Evolutionary conservation across 2,797 vertebrate species (phyloP), one percentile per base, ranked within the genome.

Genomic region (Eulemur rubriventer): DNA sequence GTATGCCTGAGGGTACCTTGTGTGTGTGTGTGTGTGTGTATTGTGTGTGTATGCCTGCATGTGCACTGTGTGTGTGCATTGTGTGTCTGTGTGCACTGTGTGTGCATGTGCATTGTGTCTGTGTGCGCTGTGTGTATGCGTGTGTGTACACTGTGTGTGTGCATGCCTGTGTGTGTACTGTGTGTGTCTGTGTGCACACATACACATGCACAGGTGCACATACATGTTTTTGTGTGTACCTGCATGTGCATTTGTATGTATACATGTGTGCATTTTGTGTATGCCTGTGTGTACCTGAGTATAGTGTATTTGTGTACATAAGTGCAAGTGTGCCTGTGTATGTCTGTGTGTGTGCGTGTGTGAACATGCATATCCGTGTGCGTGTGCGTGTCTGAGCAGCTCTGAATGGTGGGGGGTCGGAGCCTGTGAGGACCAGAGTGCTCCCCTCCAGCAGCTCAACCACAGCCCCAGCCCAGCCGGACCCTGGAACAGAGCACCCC

Each of bases 401-500:
- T 30, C 50, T 41, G 26, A 52, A 14, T 1, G 4, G 12, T 13
- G 4, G 48, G 26, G 46, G 18, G 13, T 20, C 24, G 7, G n/a
- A 41, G 20, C 24, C 52, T 30, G 5, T 48, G 50, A 69, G 38
- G 38, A 30, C 50, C 11, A 22, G 22, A 0, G 2, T 0, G 6
- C 17, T 14, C 4, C 13, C 52, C 3, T 0, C 2, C 57, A 16
- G 22, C 61, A 26, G 22, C 63, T 85, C 88, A 41, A 1, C 24
- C 10, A 6, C 30, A 41, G 41, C 63, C 26, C 52, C 5, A 22
- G 26, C 59, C 76, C 41, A 11, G 5, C 33, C 57, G 33, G 4
- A 20, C 14, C 73, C 30, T 0, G 0, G 17, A 35, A 59, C 38
- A 9, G 79, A 33, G 3, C 1, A 0, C 0, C 43, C 59, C n/a